Evolutionary conservation across 2,888 invertebrate genomes (phyloP).

Genomic region (Agrypnus murinus): DNA sequence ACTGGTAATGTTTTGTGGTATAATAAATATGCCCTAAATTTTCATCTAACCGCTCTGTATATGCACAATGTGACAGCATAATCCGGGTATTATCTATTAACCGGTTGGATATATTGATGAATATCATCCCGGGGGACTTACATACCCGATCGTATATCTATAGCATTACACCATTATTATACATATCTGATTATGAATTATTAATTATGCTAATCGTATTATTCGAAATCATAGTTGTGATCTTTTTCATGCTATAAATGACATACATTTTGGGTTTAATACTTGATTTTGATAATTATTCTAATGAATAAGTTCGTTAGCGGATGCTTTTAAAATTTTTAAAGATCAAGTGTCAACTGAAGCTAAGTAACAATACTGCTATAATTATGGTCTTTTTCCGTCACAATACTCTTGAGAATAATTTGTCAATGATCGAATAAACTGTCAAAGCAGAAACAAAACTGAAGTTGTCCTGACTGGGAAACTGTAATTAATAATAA

Average conservation of each 20-base stretch:
- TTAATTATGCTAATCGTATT: constrained; percentile 20
- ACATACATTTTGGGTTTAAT: background rate
- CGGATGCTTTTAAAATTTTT: constrained; percentile 1
- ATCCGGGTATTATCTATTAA: constrained; percentile 36
- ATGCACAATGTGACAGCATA: constrained; percentile 23
- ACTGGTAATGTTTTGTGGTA: background rate
- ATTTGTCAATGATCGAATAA: constrained; percentile 28
- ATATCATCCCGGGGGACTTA: constrained; percentile 39
- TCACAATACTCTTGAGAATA: constrained; percentile 14
- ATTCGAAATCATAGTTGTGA: background rate
- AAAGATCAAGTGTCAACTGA: constrained; percentile 26
- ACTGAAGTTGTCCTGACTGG: background rate
- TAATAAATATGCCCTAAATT: constrained; percentile 18
- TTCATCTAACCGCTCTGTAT: constrained; percentile 30
- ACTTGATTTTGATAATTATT: background rate
- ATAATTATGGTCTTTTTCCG: constrained; percentile 22
- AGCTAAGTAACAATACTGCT: constrained; percentile 16
- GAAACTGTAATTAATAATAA: constrained; percentile 15
- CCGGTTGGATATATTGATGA: constrained; percentile 26
- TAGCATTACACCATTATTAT: constrained; percentile 24
- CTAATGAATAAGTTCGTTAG: background rate
- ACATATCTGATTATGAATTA: constrained; percentile 24
- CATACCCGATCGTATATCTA: constrained; percentile 26
- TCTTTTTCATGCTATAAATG: background rate
- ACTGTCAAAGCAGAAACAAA: constrained; percentile 22